Evolutionary conservation across 2,888 invertebrate genomes (phyloP).

Genomic region (Mesoligia furuncula): DNA sequence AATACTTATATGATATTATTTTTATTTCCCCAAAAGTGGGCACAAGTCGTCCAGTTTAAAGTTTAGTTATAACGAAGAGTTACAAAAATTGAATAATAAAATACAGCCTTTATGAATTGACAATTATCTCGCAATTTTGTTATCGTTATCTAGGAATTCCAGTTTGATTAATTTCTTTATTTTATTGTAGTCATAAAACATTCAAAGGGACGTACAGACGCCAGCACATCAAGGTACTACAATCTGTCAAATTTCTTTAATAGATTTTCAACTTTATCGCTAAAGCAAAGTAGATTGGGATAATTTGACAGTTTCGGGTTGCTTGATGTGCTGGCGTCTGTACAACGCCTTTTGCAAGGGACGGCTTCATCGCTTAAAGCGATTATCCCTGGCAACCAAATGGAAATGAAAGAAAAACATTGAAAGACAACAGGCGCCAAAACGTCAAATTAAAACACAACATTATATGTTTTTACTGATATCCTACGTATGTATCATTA

Average conservation of each 20-base stretch:
- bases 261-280: too few relatives aligned
- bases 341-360: not conserved
- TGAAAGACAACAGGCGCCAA: slow-evolving; percentile 20
- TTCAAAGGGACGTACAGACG: not conserved
- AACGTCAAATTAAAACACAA: not conserved
- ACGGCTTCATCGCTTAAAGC: slow-evolving; percentile 1
- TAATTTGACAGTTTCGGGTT: too few relatives aligned
- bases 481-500: not conserved
- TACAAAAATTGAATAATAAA: not conserved
- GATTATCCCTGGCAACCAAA: not conserved
- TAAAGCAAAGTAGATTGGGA: too few relatives aligned
- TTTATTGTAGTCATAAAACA: not conserved
- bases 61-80: not conserved
- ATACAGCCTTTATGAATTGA: not conserved
- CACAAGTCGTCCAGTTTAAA: not conserved
- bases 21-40: not conserved
- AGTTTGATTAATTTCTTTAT: not conserved
- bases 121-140: not conserved
- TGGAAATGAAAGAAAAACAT: slow-evolving; percentile 21
- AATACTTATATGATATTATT: not conserved
- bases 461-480: not conserved
- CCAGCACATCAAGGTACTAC: too few relatives aligned
- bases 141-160: not conserved
- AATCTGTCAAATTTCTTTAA: too few relatives aligned
- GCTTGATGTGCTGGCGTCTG: too few relatives aligned